Evolutionary conservation across 2,888 invertebrate species (phyloP), one percentile per base, ranked within the genome.

Genomic region (Dynastes tityus): DNA sequence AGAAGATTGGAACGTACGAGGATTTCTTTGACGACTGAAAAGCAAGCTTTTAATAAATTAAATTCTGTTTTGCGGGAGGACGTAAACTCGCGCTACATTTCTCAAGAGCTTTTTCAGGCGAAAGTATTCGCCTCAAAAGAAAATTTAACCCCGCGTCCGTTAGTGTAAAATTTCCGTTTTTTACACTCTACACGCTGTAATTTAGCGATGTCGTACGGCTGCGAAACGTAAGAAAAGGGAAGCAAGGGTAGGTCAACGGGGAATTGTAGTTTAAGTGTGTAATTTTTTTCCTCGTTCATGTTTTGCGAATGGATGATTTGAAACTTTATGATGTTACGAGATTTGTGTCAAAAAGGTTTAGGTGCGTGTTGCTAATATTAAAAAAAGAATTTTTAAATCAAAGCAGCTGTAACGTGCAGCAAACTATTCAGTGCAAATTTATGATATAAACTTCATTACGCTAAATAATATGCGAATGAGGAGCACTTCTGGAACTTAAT

Each of bases 41-140:
- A 58, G 40, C 58, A 55, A 37, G 71, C 71, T 71, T 71, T 71
- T 71, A 71, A 71, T 71, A 58, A 71, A 71, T 71, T 71, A 71
- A 71, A 71, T 71, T 71, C 71, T 58, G 71, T 71, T 71, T 71
- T 71, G 58, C 58, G 71, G 58, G 32, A 58, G 58, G 58, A 58
- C 37, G 32, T 40, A 55, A 58, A 55, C 58, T 71, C 58, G 58
- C 37, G 58, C 32, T 16, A 71, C 71, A 71, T 71, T 71, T 71
- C 71, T 71, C 71, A 37, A 71, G 71, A 37, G 71, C 58, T 58
- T 40, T 71, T 71, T 2, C 37, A 53, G 55, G 27, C 51, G 53
- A 53, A 51, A 70, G 68, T 51, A 51, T n/a, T 29, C 53, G 53
- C 53, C 51, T 51, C 22, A 53, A 70, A 45, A 45, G 11, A 45